Conservation (phyloP, 2,888 invertebrate genomes). For the Cecidostiba fungosa region DNA sequence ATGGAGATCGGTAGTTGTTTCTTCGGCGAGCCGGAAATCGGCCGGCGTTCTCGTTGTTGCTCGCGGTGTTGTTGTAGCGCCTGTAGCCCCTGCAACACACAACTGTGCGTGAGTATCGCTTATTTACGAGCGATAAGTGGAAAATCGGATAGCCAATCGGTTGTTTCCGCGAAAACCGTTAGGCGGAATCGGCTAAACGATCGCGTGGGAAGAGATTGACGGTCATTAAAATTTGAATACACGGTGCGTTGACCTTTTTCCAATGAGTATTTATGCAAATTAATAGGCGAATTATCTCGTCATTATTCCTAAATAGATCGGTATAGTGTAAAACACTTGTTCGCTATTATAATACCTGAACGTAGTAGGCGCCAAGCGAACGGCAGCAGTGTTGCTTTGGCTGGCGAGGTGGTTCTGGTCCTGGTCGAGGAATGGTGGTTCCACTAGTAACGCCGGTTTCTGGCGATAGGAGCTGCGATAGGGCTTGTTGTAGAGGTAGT, state of each 20-base stretch:
- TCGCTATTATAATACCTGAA: constrained; percentile 50
- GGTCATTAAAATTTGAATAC: constrained; percentile 24
- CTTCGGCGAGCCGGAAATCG: constrained; percentile 36
- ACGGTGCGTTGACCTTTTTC: neutral
- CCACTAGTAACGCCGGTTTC: constrained; percentile 67
- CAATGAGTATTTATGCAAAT: constrained; percentile 48
- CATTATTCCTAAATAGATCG: neutral
- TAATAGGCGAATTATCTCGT: neutral
- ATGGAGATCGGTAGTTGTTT: neutral
- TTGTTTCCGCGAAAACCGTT: neutral
- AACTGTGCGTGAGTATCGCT: no score
- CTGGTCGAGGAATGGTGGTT: constrained; percentile 66
- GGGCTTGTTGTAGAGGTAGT: constrained; percentile 69
- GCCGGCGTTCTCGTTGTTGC: neutral
- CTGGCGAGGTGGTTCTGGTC: constrained; percentile 61
- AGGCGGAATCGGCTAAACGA: neutral
- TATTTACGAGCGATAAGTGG: neutral
- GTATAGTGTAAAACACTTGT: neutral
- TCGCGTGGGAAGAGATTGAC: constrained; percentile 32
- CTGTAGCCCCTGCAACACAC: constrained; percentile 53
- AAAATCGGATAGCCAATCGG: neutral
- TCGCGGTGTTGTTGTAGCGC: constrained; percentile 57
- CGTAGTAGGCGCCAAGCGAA: constrained; percentile 26
- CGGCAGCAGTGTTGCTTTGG: constrained; percentile 52
- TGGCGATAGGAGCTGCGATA: constrained; percentile 64